Base-by-base conservation (phyloP, 2,888 invertebrate species). In the Rotaria socialis region DNA sequence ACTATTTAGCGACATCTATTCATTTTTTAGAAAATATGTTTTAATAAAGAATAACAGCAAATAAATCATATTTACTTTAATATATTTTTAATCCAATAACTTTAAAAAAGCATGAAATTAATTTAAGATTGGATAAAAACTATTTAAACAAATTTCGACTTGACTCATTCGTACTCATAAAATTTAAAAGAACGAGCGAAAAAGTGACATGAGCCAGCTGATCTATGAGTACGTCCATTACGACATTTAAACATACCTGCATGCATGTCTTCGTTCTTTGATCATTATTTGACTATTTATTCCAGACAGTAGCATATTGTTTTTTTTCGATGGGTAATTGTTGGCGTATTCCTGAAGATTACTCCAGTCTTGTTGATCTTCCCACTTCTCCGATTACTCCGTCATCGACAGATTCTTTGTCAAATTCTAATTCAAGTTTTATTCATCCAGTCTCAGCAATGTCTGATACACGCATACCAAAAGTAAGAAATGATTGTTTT, bases 271-370 rank as follows among this genome's bases (percentile, higher is more conserved):
- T 24, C 22, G 14, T 47, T n/a, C 10, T n/a, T 16, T 80, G 16
- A 19, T 35, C 24, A 22, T 47, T 7, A 47, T 22, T n/a, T 80
- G 11, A 47, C 47, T 47, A 14, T 47, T 8, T 24, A 24, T 80
- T 80, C 8, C 11, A 80, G 47, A 80, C 35, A 67, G 7, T 67
- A 67, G 35, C 35, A 19, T 47, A 0, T 24, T 47, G 0, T 24
- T 10, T 5, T 24, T 8, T 11, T 10, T 47, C 7, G 22, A 80
- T 80, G 80, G 80, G 80, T 24, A 80, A 80, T n/a, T 80, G 80
- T 80, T 80, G 80, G 80, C 80, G 14, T 47, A 47, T 80, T n/a
- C 43, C 43, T 24, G 47, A 80, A 24, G 80, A 80, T 80, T 24
- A 80, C 47, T 47, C 47, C 2, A 47, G 80, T 43, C 11, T 47